Percentiles rank a stretch among this genome's conserved stretches.
Evolutionary conservation across 2,113 vertebrate species (phyloP).

Genomic region (Climacteris rufus): DNA sequence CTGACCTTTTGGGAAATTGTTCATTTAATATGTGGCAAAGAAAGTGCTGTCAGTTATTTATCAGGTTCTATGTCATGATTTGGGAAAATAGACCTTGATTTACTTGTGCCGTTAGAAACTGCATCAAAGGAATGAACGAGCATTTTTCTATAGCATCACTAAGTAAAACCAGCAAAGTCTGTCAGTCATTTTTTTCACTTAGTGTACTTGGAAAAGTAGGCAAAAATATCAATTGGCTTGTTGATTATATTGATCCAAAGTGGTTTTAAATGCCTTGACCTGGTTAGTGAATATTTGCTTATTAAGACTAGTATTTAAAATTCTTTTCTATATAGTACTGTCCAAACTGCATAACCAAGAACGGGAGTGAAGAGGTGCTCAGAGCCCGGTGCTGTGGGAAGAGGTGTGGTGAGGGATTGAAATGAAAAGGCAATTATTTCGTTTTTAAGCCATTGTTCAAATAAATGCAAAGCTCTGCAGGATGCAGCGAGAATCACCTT

Average conservation of each 20-base stretch:
- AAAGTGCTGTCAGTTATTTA: constrained; percentile 49
- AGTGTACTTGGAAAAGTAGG: neutral
- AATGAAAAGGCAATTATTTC: neutral
- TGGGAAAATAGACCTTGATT: constrained; percentile 45
- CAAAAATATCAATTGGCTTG: neutral
- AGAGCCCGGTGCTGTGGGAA: neutral
- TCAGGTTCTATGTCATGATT: constrained; percentile 13
- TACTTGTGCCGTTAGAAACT: constrained; percentile 35
- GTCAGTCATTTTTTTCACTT: neutral
- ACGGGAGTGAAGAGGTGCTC: neutral
- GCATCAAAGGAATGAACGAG: constrained; percentile 5
- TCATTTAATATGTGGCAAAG: constrained; percentile 18
- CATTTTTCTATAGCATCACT: neutral
- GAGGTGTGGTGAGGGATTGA: neutral
- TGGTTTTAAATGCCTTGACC: neutral
- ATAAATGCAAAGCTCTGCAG: neutral
- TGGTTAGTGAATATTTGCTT: neutral
- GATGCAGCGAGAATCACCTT: neutral
- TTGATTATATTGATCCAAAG: neutral
- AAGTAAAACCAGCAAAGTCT: neutral
- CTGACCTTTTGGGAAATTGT: constrained; percentile 16
- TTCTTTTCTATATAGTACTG: neutral
- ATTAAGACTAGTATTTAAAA: neutral
- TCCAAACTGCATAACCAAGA: neutral
- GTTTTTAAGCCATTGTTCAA: neutral